Evolutionary conservation across 2,888 invertebrate species (phyloP).

Genomic region (Cabera pusaria): DNA sequence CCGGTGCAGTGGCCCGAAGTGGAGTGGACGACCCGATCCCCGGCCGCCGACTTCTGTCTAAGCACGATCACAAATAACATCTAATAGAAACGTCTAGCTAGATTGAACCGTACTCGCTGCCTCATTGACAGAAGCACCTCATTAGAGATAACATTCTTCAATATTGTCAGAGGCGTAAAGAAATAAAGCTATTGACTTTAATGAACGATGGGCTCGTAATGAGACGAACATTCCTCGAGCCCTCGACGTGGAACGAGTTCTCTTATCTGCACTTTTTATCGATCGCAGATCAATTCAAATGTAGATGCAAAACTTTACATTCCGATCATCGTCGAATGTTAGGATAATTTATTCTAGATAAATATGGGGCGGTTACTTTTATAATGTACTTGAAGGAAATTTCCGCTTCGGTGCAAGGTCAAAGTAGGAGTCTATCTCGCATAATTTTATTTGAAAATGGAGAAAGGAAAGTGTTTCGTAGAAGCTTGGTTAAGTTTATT

Average conservation of each 20-base stretch:
- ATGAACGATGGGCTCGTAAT: conserved; percentile 36
- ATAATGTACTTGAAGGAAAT: conserved; percentile 37
- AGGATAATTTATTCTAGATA: conserved; percentile 4
- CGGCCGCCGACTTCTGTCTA: conserved; percentile 41
- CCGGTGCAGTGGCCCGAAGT: conserved; percentile 64
- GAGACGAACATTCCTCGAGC: conserved; percentile 40
- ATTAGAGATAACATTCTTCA: conserved; percentile 51
- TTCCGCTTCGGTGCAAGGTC: conserved; percentile 43
- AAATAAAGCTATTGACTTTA: conserved; percentile 48
- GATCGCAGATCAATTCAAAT: conserved; percentile 23
- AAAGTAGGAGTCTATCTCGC: conserved; percentile 36
- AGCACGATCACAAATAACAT: conserved; percentile 31
- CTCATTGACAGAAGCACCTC: conserved; percentile 48
- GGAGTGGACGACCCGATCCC: conserved; percentile 50
- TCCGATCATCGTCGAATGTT: conserved; percentile 2
- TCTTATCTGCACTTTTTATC: conserved; percentile 35
- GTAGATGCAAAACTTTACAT: conserved; percentile 2
- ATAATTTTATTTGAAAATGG: conserved; percentile 30
- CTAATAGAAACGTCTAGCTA: conserved; percentile 24
- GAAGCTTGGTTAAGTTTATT: no score
- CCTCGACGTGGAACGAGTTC: conserved; percentile 34
- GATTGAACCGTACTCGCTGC: conserved; percentile 26
- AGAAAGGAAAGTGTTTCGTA: no score
- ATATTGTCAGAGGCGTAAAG: conserved; percentile 32
- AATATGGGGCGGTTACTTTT: no score